Conservation (phyloP, 2,113 vertebrate genomes). For the Cryptomyrus ogoouensis region DNA sequence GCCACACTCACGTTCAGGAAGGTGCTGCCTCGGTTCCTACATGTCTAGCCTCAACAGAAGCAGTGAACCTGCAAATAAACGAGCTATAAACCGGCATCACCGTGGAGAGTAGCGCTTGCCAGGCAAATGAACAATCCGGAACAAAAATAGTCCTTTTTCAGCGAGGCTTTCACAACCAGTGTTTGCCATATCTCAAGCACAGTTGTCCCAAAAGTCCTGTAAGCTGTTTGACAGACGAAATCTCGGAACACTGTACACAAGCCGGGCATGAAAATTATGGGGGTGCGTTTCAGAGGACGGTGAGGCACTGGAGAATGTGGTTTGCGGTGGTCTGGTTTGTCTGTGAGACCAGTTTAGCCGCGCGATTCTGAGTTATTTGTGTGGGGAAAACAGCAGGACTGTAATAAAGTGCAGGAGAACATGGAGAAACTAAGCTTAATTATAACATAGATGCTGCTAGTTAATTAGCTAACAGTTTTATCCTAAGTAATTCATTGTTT, state of each 20-base stretch:
- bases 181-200: background rate
- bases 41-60: background rate
- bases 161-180: background rate
- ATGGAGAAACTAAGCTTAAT: background rate
- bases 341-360: background rate
- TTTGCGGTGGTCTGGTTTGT: background rate
- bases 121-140: background rate
- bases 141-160: background rate
- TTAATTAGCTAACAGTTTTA: background rate
- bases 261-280: background rate
- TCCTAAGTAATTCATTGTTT: background rate
- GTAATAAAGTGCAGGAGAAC: background rate
- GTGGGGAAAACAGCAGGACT: background rate
- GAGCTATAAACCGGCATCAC: background rate
- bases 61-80: background rate
- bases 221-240: background rate
- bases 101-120: background rate
- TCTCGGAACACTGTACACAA: background rate
- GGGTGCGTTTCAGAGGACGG: background rate
- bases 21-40: background rate
- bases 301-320: background rate
- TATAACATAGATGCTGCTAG: background rate
- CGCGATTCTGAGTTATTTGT: background rate
- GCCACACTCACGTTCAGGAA: background rate
- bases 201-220: background rate